Conservation (phyloP, 2,113 vertebrate genomes). For the Apteryx mantelli region DNA sequence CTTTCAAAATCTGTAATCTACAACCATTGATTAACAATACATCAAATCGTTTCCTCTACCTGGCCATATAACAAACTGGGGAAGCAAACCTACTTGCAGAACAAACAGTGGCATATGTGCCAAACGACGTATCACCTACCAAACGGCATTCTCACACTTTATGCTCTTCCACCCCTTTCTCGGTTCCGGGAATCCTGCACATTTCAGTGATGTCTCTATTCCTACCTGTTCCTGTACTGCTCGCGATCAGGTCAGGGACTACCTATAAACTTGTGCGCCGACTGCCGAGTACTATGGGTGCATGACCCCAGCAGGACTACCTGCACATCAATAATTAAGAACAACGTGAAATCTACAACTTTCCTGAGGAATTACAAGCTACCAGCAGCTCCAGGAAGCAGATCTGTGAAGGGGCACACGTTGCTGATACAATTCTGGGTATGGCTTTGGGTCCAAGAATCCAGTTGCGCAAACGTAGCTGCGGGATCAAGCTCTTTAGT, state of each 20-base stretch:
- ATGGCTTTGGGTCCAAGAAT: neutral
- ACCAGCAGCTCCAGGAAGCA: neutral
- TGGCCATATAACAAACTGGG: neutral
- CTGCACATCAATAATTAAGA: neutral
- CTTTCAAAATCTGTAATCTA: neutral
- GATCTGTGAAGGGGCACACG: neutral
- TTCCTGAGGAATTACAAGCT: neutral
- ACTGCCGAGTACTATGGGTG: neutral
- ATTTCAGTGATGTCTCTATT: neutral
- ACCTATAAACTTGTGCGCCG: neutral
- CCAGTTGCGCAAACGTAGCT: neutral
- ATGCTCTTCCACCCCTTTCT: neutral
- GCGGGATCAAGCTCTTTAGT: neutral
- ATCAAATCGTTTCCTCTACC: neutral
- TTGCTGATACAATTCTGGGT: neutral
- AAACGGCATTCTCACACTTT: neutral
- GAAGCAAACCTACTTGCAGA: neutral
- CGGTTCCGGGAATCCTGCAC: neutral
- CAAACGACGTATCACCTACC: neutral
- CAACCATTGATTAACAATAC: neutral
- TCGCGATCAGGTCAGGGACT: neutral
- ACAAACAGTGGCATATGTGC: accelerated
- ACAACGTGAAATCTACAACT: neutral
- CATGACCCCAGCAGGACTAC: neutral
- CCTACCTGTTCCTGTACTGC: neutral